phyloP scores from a whole-genome alignment of 2,797 vertebrate genomes.

The Pantherophis vulpinus region DNA sequence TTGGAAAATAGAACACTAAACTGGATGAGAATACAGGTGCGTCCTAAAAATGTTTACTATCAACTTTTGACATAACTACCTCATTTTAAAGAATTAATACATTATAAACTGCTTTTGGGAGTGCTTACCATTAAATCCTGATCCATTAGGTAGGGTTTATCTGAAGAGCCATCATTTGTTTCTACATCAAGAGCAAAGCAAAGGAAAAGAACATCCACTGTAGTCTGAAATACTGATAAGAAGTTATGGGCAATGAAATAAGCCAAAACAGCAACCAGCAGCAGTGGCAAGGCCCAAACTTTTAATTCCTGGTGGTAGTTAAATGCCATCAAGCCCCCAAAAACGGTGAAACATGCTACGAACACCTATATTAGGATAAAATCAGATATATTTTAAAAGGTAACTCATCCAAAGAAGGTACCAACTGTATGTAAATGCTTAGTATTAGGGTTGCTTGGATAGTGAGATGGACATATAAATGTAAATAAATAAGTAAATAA shows the following conservation, averaged over 20 bases:
- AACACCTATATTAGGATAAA: slow-evolving; percentile 63
- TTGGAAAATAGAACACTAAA: background rate
- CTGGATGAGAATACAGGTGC: background rate
- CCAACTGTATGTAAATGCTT: background rate
- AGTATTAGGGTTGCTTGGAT: background rate
- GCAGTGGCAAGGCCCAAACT: slow-evolving; percentile 73
- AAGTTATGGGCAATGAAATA: slow-evolving; percentile 74
- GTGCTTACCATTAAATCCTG: slow-evolving; percentile 74
- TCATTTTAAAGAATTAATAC: background rate
- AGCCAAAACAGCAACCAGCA: slow-evolving; percentile 73
- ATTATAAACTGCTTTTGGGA: background rate
- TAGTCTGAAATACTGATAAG: slow-evolving; percentile 75
- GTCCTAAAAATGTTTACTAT: background rate
- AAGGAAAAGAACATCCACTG: slow-evolving; percentile 70
- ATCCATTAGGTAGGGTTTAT: slow-evolving; percentile 76
- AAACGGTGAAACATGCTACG: slow-evolving; percentile 75
- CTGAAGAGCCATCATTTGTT: slow-evolving; percentile 75
- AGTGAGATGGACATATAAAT: background rate
- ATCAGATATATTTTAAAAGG: background rate
- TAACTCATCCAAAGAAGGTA: background rate
- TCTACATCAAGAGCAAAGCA: slow-evolving; percentile 76
- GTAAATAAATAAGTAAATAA: background rate
- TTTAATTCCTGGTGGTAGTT: slow-evolving; percentile 74
- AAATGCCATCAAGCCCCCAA: slow-evolving; percentile 79
- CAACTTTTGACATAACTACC: background rate